A percentile compares a stretch with the other conserved stretches of the same genome.
These are phyloP conservation scores for Andricus quercusramuli DNA, from an alignment of 2,888 invertebrate species.

Conservation along the genomic window DNA sequence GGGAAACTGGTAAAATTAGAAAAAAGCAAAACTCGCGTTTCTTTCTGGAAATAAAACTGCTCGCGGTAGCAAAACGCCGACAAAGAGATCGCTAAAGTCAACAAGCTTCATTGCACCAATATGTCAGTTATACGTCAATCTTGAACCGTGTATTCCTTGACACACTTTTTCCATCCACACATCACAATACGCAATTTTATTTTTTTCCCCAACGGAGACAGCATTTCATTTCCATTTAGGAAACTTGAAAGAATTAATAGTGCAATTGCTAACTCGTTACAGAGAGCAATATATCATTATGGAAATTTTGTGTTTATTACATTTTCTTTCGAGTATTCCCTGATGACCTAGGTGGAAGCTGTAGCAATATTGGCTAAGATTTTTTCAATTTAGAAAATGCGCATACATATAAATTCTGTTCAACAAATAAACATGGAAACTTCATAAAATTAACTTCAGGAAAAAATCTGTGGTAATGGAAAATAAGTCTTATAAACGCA, in stretches of 20 bases:
- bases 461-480: no score
- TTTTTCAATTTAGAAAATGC: no score
- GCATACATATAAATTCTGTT: no score
- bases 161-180: slow-evolving; percentile 25
- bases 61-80: slow-evolving; percentile 34
- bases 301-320: no score
- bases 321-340: no score
- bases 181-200: not conserved
- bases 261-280: not conserved
- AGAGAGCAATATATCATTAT: no score
- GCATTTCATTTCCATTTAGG: slow-evolving; percentile 3
- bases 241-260: not conserved
- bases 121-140: slow-evolving; percentile 40
- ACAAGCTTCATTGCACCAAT: slow-evolving; percentile 37
- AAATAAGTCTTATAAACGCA: no score
- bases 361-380: no score
- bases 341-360: no score
- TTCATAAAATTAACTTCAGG: no score
- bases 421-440: no score
- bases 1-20: slow-evolving; percentile 38
- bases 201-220: not conserved
- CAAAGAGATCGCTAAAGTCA: slow-evolving; percentile 36
- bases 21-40: slow-evolving; percentile 13
- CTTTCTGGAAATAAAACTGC: slow-evolving; percentile 36
- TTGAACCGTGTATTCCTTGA: slow-evolving; percentile 30